Conservation (phyloP, 2,888 invertebrate genomes). For the Yponomeuta malinellus region DNA sequence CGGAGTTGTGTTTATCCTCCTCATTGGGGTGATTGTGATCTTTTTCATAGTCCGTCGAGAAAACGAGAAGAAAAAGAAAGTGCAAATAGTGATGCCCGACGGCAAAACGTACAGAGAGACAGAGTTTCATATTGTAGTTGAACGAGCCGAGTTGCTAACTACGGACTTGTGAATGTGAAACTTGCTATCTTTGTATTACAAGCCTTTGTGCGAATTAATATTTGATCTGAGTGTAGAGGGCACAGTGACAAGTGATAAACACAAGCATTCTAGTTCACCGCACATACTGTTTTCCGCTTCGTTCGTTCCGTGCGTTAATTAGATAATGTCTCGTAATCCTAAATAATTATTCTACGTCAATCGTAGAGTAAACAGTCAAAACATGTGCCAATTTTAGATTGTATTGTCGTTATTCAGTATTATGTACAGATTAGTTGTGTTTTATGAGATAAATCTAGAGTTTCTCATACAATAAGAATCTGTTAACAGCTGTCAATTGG, state of each 20-base stretch:
- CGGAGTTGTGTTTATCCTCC: slow-evolving; percentile 58
- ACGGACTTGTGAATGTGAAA: slow-evolving; percentile 79
- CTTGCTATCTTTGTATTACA: background rate
- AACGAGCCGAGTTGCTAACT: slow-evolving; percentile 87
- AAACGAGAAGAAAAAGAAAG: slow-evolving; percentile 75
- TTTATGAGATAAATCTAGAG: background rate
- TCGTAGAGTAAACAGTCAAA: slow-evolving; percentile 27
- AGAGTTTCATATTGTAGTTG: slow-evolving; percentile 89
- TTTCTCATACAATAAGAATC: no score
- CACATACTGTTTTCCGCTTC: slow-evolving; percentile 15
- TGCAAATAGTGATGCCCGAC: slow-evolving; percentile 86
- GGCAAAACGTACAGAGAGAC: slow-evolving; percentile 89
- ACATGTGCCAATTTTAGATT: slow-evolving; percentile 48
- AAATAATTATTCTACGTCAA: slow-evolving; percentile 44
- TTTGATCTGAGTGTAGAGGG: background rate
- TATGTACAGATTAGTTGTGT: slow-evolving; percentile 24
- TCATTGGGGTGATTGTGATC: slow-evolving; percentile 64
- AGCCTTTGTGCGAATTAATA: background rate
- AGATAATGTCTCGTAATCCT: slow-evolving; percentile 12
- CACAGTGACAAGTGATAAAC: slow-evolving; percentile 21
- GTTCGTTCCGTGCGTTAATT: slow-evolving; percentile 28
- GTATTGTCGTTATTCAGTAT: slow-evolving; percentile 42
- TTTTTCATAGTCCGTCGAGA: slow-evolving; percentile 62
- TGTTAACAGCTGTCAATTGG: no score
- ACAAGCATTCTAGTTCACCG: slow-evolving; percentile 19